Conservation (phyloP, 1,140 invertebrate species). For the Formica exsecta region DNA sequence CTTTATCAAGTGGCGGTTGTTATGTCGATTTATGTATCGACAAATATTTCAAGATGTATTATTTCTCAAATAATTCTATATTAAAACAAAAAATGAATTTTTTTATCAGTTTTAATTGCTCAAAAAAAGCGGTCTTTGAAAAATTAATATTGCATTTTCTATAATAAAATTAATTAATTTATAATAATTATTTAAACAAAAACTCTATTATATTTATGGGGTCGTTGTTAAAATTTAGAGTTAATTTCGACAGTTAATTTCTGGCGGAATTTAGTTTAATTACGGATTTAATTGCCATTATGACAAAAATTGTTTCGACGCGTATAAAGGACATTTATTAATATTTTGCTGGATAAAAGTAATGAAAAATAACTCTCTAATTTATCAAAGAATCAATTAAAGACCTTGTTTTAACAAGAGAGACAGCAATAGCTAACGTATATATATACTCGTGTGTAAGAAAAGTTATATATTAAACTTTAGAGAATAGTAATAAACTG, state of each 20-base stretch:
- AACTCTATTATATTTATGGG: neutral
- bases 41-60: neutral
- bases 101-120: neutral
- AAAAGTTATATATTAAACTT: constrained; percentile 1
- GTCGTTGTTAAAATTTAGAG: neutral
- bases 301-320: constrained; percentile 3
- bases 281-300: neutral
- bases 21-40: neutral
- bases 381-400: constrained; percentile 10
- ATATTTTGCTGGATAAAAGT: neutral
- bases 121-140: neutral
- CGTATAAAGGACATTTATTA: neutral
- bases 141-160: neutral
- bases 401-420: neutral
- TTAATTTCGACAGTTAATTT: neutral
- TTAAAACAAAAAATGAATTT: neutral
- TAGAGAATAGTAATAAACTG: neutral
- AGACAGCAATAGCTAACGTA: neutral
- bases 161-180: neutral
- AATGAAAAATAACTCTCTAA: constrained; percentile 3
- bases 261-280: neutral
- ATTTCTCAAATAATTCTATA: neutral
- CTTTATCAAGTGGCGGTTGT: neutral
- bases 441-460: too few relatives aligned
- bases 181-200: neutral